Percentiles rank a stretch among this genome's conserved stretches.
Evolutionary conservation across 2,888 invertebrate species (phyloP).

Genomic region (Phania funesta): DNA sequence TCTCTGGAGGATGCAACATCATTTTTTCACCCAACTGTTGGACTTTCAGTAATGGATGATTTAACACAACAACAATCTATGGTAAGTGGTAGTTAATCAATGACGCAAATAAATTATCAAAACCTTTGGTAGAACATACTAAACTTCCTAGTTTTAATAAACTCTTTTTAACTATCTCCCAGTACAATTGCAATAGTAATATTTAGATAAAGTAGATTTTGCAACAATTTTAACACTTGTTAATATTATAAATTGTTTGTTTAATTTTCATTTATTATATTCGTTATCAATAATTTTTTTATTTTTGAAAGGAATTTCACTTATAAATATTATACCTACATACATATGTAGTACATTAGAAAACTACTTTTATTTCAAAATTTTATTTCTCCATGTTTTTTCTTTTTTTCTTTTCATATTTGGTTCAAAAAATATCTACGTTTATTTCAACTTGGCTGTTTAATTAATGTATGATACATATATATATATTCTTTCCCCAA

Average conservation of each 20-base stretch:
- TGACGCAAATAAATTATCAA: background rate
- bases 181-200: conserved; percentile 4
- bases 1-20: conserved; percentile 79
- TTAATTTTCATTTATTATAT: conserved; percentile 47
- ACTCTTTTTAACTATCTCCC: conserved; percentile 3
- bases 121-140: background rate
- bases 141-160: background rate
- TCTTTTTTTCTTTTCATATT: conserved; percentile 68
- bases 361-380: conserved; percentile 65
- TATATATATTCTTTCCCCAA: conserved; percentile 54
- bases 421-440: conserved; percentile 66
- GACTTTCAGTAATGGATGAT: conserved; percentile 82
- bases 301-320: conserved; percentile 54
- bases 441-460: conserved; percentile 67
- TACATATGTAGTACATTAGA: conserved; percentile 36
- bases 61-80: conserved; percentile 81
- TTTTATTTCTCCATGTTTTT: conserved; percentile 71
- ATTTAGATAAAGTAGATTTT: conserved; percentile 12
- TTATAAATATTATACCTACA: conserved; percentile 13
- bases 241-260: background rate
- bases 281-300: conserved; percentile 51
- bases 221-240: conserved; percentile 11
- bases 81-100: conserved; percentile 77
- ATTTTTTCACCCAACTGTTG: conserved; percentile 81
- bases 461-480: conserved; percentile 55